Evolutionary conservation across 2,888 invertebrate genomes (phyloP), one percentile per base, ranked within the genome.

Genomic region (Mactromeris polynyma): DNA sequence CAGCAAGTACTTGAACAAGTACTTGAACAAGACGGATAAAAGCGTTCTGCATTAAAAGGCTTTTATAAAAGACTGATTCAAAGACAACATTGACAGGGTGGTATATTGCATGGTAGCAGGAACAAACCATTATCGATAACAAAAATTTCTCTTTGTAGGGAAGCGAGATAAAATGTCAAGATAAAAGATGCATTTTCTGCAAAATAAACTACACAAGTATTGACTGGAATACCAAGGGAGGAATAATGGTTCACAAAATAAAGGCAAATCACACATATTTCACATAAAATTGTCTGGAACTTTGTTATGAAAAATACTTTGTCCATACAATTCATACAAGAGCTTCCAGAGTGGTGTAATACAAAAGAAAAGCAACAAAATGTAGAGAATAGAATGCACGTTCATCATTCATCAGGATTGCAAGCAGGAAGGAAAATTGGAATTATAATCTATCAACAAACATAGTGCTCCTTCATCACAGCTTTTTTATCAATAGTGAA

Each of bases 201-300:
- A 36, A 73, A 64, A 19, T 36, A 33, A 19, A 73, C 73, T 36
- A 36, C 73, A 73, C 19, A 0, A 36, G 11, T 33, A 33, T 33
- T 33, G 73, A 33, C 33, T 73, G 73, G 2, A 73, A 17, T 11
- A 4, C 36, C 73, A 73, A 36, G 33, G 73, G 14, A 73, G 14
- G 19, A 73, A 73, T 33, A 17, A 73, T 36, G 36, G 11, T 33
- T 26, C 36, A 36, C 33, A 73, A 73, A 2, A 73, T 73, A 2
- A 36, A 73, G 36, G 73, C 17, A 73, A 14, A 33, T 1, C 36
- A 33, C 31, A 36, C 33, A 33, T 11, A 17, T 73, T 36, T 33
- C 73, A 1, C 73, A 73, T 69, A 69, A 69, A 69, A 69, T 73
- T 73, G 73, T 36, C 73, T 36, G 73, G 36, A 73, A 73, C 17